Evolutionary conservation across 2,888 invertebrate species (phyloP), one percentile per base, ranked within the genome.

Genomic region (Lasioglossum oenotherae): DNA sequence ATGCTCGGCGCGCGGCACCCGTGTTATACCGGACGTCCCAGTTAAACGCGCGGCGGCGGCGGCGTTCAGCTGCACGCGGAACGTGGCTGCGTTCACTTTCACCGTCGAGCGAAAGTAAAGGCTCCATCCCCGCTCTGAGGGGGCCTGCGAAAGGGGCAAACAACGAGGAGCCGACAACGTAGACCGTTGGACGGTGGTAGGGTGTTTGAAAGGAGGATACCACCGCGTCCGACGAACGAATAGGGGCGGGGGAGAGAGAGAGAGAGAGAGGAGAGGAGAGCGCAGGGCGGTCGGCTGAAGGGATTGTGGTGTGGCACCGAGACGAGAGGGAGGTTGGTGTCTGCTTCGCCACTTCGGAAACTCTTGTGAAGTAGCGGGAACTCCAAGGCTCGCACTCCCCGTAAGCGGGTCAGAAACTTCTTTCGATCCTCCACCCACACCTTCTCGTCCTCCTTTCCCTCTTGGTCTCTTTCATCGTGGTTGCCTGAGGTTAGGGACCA

Each of bases 331-430:
- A 84, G 85, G 84, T 77, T 91, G 91, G 91, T 91, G 91, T 92
- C 92, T 92, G 92, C 91, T 92, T 93, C 91, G 92, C 91, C 92
- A 94, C 94, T 94, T 93, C 81, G 93, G 90, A 94, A 94, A 94
- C 93, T 93, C 94, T 92, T 90, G 92, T 91, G 91, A 94, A 94
- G 94, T 93, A 92, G 91, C 92, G 91, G 92, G 91, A 93, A 94
- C 93, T 94, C 93, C 91, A 89, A 81, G 90, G 91, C 92, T 91
- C 90, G 90, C 88, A 91, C 93, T 90, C 90, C 91, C 92, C 88
- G 92, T 95, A 94, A 95, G 94, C 95, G 93, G 95, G 95, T 95
- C 95, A 95, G 94, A 94, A 94, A 94, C 94, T 95, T 94, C 94
- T 95, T 94, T 94, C 93, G 92, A 93, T 93, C 94, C 93, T 92